Conservation (phyloP, 1,140 invertebrate genomes). For the Luehdorfia chinensis region DNA sequence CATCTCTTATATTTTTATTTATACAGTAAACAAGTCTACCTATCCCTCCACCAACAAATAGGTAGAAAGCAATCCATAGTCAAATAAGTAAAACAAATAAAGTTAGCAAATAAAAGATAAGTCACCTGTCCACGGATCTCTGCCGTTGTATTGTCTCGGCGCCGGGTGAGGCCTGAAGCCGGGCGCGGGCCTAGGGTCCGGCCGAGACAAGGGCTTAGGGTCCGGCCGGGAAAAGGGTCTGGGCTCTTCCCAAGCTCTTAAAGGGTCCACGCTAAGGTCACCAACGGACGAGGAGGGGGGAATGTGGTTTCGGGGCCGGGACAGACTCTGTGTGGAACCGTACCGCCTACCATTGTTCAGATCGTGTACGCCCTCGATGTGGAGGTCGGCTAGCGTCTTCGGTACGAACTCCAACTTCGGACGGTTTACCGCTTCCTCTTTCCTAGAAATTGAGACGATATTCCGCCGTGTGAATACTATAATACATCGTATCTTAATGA, state of each 20-base stretch:
- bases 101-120: conserved; percentile 60
- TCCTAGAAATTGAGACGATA: conserved; percentile 77
- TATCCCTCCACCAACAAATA: too few species aligned
- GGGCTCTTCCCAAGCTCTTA: conserved; percentile 48
- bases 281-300: conserved; percentile 63
- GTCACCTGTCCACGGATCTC: conserved; percentile 77
- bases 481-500: too few species aligned
- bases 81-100: conserved; percentile 22
- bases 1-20: too few species aligned
- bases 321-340: conserved; percentile 70
- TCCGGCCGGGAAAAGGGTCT: conserved; percentile 16
- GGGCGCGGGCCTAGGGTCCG: conserved; percentile 22
- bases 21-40: too few species aligned
- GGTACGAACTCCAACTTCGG: conserved; percentile 95
- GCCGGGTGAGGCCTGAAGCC: conserved; percentile 54
- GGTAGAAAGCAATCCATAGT: too few species aligned
- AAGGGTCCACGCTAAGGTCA: conserved; percentile 44
- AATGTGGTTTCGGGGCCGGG: conserved; percentile 41
- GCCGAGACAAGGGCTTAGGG: conserved; percentile 17
- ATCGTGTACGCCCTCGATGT: conserved; percentile 83
- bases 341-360: conserved; percentile 75
- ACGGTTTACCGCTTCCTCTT: conserved; percentile 91
- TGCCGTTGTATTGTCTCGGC: conserved; percentile 43
- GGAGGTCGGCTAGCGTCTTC: conserved; percentile 93
- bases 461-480: too few species aligned